Evolutionary conservation across 2,888 invertebrate genomes (phyloP), one percentile per base, ranked within the genome.

Genomic region (Melanargia galathea): DNA sequence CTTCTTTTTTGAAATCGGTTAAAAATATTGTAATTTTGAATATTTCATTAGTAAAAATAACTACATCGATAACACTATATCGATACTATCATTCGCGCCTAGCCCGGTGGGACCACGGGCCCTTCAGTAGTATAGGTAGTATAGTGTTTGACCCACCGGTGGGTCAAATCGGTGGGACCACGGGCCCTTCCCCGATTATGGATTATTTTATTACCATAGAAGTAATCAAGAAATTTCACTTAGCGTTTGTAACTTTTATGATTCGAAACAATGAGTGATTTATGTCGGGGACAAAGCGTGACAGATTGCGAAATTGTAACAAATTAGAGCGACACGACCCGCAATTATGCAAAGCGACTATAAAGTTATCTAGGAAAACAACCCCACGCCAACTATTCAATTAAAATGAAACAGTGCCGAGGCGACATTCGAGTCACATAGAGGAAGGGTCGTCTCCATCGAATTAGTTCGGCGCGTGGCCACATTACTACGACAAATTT

Each of bases 381-480:
- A 85, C 87, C 84, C 84, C 81, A 78, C 77, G 73, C 77, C 75
- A 87, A 90, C 90, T 90, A 91, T 91, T 91, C 90, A 90, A 91
- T 91, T 90, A 90, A 84, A 90, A 90, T 83, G 84, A 86, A 86
- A 83, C 88, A 84, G 83, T 81, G 83, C 77, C 80, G 81, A 77
- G 72, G 79, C 79, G 80, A 82, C 83, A 89, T 89, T 87, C 88
- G 82, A 86, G 86, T 90, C 89, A 89, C 88, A 90, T 85, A 82
- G 81, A 68, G 64, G 72, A 74, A 75, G 82, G 82, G 86, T 84
- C 87, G 82, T 80, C 79, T 83, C 79, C 86, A 84, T 86, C 84
- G 87, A 90, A 90, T 90, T 90, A 90, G 84, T 82, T 77, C 80
- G 86, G 86, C 90, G 90, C 91, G 91, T 90, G 91, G 89, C 90